Conservation (phyloP, 2,797 vertebrate species). For the Benthosema pterotum region DNA sequence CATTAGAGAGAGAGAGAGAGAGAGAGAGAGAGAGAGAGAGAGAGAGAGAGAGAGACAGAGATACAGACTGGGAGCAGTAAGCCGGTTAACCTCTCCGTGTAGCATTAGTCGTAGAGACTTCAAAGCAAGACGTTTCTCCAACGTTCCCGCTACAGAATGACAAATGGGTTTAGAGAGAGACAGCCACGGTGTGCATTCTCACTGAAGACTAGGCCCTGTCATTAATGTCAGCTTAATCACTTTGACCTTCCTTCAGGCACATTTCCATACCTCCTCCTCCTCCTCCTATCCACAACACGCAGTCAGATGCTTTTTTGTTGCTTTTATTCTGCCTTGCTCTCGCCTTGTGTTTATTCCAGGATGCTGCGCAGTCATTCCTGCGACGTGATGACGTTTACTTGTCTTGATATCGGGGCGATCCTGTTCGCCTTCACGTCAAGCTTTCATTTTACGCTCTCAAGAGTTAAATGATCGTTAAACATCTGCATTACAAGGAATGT, state of each 20-base stretch:
- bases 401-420: conserved; percentile 37
- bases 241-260: conserved; percentile 83
- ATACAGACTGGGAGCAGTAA: conserved; percentile 82
- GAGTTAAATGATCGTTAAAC: too few species aligned
- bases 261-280: conserved; percentile 76
- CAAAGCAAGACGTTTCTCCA: conserved; percentile 78
- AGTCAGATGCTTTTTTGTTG: too few species aligned
- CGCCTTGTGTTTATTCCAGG: conserved; percentile 52
- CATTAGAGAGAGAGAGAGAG: conserved; percentile 63
- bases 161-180: conserved; percentile 78
- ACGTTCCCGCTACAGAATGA: conserved; percentile 73
- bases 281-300: conserved; percentile 66
- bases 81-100: conserved; percentile 83
- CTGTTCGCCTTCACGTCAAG: conserved; percentile 7
- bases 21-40: conserved; percentile 64
- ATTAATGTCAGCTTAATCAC: conserved; percentile 85
- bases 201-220: conserved; percentile 78
- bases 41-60: conserved; percentile 67
- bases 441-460: too few species aligned
- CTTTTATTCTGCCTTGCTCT: too few species aligned
- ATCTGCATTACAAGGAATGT: too few species aligned
- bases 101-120: conserved; percentile 83
- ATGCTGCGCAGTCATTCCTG: conserved; percentile 47
- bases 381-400: conserved; percentile 43
- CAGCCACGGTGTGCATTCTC: conserved; percentile 73